A percentile compares a stretch with the other conserved stretches of the same genome.
Conservation (phyloP, 1,140 invertebrate species). For the Drosophila arizonae region DNA sequence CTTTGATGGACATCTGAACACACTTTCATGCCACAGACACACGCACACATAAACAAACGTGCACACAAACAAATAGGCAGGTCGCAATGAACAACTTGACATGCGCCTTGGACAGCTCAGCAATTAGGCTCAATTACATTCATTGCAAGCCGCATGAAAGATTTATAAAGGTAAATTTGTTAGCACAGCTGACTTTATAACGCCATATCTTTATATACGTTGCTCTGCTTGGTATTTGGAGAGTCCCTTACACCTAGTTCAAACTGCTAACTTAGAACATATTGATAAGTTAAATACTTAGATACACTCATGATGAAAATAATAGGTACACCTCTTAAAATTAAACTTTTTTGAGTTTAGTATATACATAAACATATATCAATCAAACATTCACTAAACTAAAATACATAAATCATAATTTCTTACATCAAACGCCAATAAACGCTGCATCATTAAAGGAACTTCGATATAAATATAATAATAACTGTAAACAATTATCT, state of each 20-base stretch:
- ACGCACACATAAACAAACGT: constrained; percentile 30
- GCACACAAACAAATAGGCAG: constrained; percentile 1
- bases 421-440: background rate
- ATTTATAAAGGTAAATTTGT: background rate
- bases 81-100: constrained; percentile 49
- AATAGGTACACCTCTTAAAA: too few species aligned
- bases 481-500: too few species aligned
- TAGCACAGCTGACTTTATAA: background rate
- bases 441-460: background rate
- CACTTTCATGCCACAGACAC: constrained; percentile 56
- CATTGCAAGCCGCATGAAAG: background rate
- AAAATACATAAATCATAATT: too few species aligned
- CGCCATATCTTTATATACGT: background rate
- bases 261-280: too few species aligned
- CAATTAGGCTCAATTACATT: constrained; percentile 4
- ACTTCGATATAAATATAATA: too few species aligned
- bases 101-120: constrained; percentile 31
- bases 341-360: too few species aligned
- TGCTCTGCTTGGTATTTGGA: too few species aligned
- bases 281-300: too few species aligned
- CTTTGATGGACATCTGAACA: constrained; percentile 67
- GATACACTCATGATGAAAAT: too few species aligned
- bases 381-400: too few species aligned
- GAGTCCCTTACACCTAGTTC: too few species aligned
- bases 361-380: too few species aligned